Evolutionary conservation across 1,140 invertebrate species (phyloP), one percentile per base, ranked within the genome.

Genomic region (Dufourea novaeangliae): DNA sequence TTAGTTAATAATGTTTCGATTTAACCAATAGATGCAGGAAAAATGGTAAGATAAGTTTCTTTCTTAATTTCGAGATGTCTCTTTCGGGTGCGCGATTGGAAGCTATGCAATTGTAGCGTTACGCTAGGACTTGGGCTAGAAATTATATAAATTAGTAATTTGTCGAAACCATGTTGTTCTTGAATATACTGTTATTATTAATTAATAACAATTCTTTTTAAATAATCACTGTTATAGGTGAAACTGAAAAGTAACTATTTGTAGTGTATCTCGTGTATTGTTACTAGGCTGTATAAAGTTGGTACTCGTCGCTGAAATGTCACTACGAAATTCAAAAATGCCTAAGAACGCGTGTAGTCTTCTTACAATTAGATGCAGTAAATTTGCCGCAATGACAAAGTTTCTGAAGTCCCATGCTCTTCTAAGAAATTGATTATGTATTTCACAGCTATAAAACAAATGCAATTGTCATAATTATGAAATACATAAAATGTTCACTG

Each of bases 361-460:
- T 54, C 44, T 74, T n/a, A n/a, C n/a, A n/a, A n/a, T n/a, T 50
- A 80, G 41, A 69, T 25, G 44, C 32, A 56, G 52, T 84, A 88
- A 44, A 70, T 79, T 59, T 71, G 54, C 10, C 82, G 83, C 14
- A 87, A 52, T 22, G n/a, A 54, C 10, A 73, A 57, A 12, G 76
- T 2, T 57, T 54, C 80, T 7, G 77, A 12, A 11, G 56, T 68
- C 20, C 69, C 29, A 10, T 86, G 62, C 10, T 81, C 77, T 59
- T 88, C 67, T 37, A 89, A 27, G 62, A 88, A 89, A 22, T 63
- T 32, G 14, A 88, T 64, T 64, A 89, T 86, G 22, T 86, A 79
- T 32, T n/a, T 32, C 0, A 89, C 17, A 44, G 25, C 88, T 89
- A 67, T 44, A 79, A 82, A 73, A 56, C 4, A 32, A 74, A 59